Percentiles rank a stretch among this genome's conserved stretches.
Evolutionary conservation across 2,888 invertebrate species (phyloP).

Genomic region (Anoncus sp.): DNA sequence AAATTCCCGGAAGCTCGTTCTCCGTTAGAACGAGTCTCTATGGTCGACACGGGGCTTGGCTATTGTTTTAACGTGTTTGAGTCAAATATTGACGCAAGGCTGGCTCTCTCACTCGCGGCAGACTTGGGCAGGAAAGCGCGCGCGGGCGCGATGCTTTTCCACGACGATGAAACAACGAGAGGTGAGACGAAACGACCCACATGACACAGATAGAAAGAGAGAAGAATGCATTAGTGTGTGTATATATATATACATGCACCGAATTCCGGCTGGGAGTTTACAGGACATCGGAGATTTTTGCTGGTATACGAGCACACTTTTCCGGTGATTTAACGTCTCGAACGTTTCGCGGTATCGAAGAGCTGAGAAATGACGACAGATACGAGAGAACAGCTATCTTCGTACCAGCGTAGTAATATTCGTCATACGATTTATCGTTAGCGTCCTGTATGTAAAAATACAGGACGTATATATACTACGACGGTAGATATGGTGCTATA

Average conservation of each 20-base stretch:
- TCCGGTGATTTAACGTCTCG: constrained; percentile 48
- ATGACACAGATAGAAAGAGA: constrained; percentile 69
- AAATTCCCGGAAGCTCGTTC: constrained; percentile 81
- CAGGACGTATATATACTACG: no score
- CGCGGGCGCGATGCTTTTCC: constrained; percentile 50
- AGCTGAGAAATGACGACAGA: constrained; percentile 63
- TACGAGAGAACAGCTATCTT: constrained; percentile 5
- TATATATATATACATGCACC: constrained; percentile 27
- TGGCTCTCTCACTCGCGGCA: constrained; percentile 71
- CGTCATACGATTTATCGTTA: no score
- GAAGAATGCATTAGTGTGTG: constrained; percentile 42
- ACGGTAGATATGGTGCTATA: no score
- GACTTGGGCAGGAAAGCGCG: constrained; percentile 38
- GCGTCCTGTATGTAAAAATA: no score
- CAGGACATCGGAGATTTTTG: constrained; percentile 54
- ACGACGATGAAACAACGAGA: constrained; percentile 74
- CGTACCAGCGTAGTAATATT: no score
- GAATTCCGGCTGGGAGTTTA: constrained; percentile 26
- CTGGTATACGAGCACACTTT: constrained; percentile 58
- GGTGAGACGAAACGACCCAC: constrained; percentile 79
- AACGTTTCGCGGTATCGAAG: constrained; percentile 62
- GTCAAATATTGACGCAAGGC: constrained; percentile 83
- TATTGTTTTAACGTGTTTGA: constrained; percentile 83
- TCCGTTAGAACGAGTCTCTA: constrained; percentile 75
- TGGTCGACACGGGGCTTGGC: constrained; percentile 73